A percentile compares a stretch with the other conserved stretches of the same genome.
phyloP scores from a whole-genome alignment of 2,888 invertebrate genomes.

The Strigamia transsilvanica region DNA sequence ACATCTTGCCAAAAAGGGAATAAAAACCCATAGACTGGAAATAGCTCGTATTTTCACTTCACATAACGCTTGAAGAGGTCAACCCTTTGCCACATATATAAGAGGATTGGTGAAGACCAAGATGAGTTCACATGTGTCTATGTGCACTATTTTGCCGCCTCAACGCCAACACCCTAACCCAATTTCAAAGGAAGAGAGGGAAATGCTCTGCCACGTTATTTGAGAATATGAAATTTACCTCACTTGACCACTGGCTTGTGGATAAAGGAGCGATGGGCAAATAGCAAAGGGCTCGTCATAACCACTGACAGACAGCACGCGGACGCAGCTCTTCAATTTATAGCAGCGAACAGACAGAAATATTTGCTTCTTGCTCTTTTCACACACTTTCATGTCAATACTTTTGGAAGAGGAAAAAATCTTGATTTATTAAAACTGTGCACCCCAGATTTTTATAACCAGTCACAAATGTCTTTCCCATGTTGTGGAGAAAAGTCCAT shows the following conservation, averaged over 20 bases:
- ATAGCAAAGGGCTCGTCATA: constrained; percentile 9
- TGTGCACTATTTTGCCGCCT: constrained; percentile 38
- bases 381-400: constrained; percentile 27
- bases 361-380: constrained; percentile 30
- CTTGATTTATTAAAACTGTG: constrained; percentile 30
- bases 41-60: constrained; percentile 38
- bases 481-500: constrained; percentile 28
- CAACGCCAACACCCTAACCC: constrained; percentile 15
- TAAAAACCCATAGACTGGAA: constrained; percentile 38
- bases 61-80: constrained; percentile 38
- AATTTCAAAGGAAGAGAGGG: constrained; percentile 2
- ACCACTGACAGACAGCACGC: constrained; percentile 29
- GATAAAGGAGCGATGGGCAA: constrained; percentile 12
- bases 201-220: constrained; percentile 23
- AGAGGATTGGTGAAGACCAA: constrained; percentile 24
- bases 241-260: constrained; percentile 38
- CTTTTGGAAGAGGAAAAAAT: constrained; percentile 25
- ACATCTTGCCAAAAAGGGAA: constrained; percentile 38
- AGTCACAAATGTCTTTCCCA: constrained; percentile 38
- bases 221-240: constrained; percentile 38
- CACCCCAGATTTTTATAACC: constrained; percentile 30
- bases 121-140: constrained; percentile 38
- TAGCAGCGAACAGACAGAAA: constrained; percentile 24
- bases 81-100: constrained; percentile 35
- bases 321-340: constrained; percentile 13